Conservation (phyloP, 2,113 vertebrate genomes). For the Brachirus orientalis region DNA sequence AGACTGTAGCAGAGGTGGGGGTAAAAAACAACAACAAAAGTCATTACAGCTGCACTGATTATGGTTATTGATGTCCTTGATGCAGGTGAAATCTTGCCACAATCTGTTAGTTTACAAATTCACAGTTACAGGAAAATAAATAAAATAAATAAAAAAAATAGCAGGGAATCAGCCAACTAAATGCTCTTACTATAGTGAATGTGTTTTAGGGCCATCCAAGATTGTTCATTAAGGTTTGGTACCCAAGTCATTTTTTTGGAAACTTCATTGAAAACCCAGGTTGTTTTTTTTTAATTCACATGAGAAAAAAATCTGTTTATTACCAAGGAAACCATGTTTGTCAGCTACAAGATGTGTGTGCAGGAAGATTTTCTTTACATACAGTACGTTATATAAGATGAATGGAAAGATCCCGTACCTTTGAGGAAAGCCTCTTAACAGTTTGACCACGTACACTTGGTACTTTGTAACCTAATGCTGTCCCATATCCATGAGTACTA, state of each 20-base stretch:
- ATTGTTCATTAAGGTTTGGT: neutral
- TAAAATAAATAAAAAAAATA: neutral
- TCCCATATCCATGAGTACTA: conserved; percentile 16
- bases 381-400: conserved; percentile 16
- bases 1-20: conserved; percentile 3
- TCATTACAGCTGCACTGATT: neutral
- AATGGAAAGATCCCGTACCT: conserved; percentile 20
- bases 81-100: neutral
- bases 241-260: neutral
- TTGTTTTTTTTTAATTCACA: neutral
- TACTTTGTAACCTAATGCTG: conserved; percentile 8
- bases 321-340: neutral
- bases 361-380: conserved; percentile 11
- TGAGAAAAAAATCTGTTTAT: neutral
- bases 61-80: neutral
- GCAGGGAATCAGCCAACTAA: neutral
- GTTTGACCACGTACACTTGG: conserved; percentile 20
- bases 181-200: neutral
- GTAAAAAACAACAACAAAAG: neutral
- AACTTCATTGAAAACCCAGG: neutral
- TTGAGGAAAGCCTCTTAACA: conserved; percentile 8
- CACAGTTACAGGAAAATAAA: neutral
- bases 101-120: neutral
- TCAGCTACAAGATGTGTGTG: conserved; percentile 2
- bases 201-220: too few relatives aligned